Percentiles rank a stretch among this genome's conserved stretches.
Evolutionary conservation across 2,888 invertebrate genomes (phyloP).

Genomic region (Folsomia candida): DNA sequence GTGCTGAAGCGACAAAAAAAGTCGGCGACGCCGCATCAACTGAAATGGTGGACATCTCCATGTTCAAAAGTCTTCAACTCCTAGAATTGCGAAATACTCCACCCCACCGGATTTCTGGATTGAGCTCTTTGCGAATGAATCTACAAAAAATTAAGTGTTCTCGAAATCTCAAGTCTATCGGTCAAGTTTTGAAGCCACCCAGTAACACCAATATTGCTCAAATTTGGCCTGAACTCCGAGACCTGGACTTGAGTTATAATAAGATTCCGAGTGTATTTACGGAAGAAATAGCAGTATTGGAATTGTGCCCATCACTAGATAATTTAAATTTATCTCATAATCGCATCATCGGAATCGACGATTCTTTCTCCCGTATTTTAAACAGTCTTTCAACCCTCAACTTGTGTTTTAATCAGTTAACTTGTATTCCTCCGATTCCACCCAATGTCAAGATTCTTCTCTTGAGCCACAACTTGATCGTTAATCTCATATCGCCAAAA

Average conservation of each 20-base stretch:
- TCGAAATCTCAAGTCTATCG: conserved; percentile 39
- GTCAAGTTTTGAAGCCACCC: conserved; percentile 29
- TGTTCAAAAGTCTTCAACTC: conserved; percentile 41
- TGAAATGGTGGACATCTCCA: conserved; percentile 38
- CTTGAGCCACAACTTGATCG: conserved; percentile 48
- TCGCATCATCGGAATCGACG: conserved; percentile 39
- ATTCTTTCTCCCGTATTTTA: conserved; percentile 40
- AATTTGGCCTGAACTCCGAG: conserved; percentile 48
- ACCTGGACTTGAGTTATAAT: conserved; percentile 47
- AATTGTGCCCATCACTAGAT: conserved; percentile 43
- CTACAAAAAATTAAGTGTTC: conserved; percentile 45
- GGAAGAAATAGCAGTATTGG: conserved; percentile 34
- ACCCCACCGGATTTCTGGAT: conserved; percentile 33
- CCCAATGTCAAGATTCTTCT: conserved; percentile 47
- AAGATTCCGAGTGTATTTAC: conserved; percentile 30
- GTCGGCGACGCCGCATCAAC: background rate
- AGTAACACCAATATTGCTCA: conserved; percentile 11
- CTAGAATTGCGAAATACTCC: conserved; percentile 47
- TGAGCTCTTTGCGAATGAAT: conserved; percentile 39
- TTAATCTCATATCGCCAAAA: conserved; percentile 31
- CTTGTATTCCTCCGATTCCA: conserved; percentile 45
- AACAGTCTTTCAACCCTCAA: conserved; percentile 44
- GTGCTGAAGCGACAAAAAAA: background rate
- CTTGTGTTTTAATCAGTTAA: conserved; percentile 48
- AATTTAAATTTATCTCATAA: conserved; percentile 47